Conservation (phyloP, 1,140 invertebrate species). For the Drosophila littoralis region DNA sequence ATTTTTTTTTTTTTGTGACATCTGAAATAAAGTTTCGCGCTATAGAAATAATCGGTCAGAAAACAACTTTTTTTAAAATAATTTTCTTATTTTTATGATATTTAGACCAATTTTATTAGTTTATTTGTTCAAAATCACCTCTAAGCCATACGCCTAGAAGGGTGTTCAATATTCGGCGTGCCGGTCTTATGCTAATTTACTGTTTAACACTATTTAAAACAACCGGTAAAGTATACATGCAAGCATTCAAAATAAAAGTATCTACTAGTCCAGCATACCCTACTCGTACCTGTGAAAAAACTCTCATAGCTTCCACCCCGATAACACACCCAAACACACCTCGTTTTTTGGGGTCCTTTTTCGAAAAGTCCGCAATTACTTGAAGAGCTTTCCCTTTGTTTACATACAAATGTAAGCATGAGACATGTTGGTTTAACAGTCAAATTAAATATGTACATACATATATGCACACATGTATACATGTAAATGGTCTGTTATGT, state of each 20-base stretch:
- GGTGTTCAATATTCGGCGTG: no score
- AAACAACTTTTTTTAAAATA: no score
- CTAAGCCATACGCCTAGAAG: no score
- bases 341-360: constrained; percentile 9
- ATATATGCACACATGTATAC: not conserved
- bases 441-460: not conserved
- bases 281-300: not conserved
- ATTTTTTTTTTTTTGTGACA: no score
- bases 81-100: no score
- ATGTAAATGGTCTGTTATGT: not conserved
- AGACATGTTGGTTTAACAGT: not conserved
- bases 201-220: no score
- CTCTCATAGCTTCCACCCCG: not conserved
- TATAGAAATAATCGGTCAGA: no score
- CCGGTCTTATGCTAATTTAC: no score
- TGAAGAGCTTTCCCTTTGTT: constrained; percentile 35
- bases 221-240: not conserved
- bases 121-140: no score
- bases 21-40: no score
- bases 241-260: not conserved
- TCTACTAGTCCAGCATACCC: not conserved
- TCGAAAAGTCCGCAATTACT: constrained; percentile 22
- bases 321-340: constrained; percentile 15
- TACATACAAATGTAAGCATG: not conserved
- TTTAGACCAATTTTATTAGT: no score